Evolutionary conservation across 2,113 vertebrate species (phyloP).

Genomic region (Spilogale gracilis): DNA sequence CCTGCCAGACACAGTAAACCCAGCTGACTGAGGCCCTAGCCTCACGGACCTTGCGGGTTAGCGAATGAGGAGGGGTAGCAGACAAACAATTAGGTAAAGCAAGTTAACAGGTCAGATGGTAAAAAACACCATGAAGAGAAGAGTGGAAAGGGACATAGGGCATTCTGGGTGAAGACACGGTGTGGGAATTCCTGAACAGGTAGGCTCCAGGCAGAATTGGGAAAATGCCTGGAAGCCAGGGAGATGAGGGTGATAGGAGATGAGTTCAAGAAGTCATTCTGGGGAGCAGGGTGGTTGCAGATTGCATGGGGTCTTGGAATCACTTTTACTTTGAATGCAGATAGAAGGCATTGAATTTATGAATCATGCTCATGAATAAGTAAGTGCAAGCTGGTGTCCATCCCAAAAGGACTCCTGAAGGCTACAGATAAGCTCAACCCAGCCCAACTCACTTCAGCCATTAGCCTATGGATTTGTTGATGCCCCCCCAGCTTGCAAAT

Average conservation of each 20-base stretch:
- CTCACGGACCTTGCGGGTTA: neutral
- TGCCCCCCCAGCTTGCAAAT: neutral
- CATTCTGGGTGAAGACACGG: neutral
- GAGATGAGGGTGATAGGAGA: accelerated
- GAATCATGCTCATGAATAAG: neutral
- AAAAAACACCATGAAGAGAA: neutral
- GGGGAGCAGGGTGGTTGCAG: accelerated
- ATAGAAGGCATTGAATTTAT: neutral
- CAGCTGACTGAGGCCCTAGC: neutral
- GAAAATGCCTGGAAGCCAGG: neutral
- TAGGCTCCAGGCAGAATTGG: no score
- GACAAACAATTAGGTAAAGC: accelerated
- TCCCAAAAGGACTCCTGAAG: no score
- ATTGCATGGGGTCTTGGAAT: neutral
- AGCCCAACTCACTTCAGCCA: neutral
- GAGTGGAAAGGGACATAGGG: neutral
- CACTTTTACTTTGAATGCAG: neutral
- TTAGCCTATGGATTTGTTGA: neutral
- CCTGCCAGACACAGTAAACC: accelerated
- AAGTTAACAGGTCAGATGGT: neutral
- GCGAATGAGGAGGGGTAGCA: neutral
- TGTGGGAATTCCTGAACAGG: accelerated
- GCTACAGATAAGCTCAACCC: neutral
- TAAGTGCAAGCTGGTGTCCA: neutral
- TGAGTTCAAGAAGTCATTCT: neutral